Evolutionary conservation across 2,113 vertebrate species (phyloP).

Genomic region (Dromas ardeola): DNA sequence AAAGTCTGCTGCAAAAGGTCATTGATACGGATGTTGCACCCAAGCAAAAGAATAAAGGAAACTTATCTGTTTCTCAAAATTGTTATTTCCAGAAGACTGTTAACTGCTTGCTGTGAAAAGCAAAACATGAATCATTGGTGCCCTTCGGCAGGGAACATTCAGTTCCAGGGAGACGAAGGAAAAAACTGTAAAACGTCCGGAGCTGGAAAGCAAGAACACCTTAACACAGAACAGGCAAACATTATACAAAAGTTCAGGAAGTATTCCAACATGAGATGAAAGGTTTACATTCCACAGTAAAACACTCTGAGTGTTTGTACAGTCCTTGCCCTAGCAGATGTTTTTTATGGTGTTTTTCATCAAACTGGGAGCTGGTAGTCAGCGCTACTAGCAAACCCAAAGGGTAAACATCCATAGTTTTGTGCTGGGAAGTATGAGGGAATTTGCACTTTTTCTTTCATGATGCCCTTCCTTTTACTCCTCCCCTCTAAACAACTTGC

Average conservation of each 20-base stretch:
- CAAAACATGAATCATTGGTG: not conserved
- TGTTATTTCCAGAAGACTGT: not conserved
- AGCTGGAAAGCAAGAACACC: not conserved
- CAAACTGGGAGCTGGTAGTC: not conserved
- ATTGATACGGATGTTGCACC: not conserved
- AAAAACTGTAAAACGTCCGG: not conserved
- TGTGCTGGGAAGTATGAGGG: not conserved
- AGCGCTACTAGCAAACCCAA: not conserved
- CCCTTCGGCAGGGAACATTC: not conserved
- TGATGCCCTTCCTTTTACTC: not conserved
- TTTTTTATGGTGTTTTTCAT: not conserved
- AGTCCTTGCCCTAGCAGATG: not conserved
- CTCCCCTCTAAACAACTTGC: not conserved
- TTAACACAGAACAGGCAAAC: not conserved
- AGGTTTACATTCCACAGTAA: not conserved
- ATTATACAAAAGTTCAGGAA: not conserved
- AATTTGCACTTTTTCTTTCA: not conserved
- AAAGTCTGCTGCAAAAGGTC: not conserved
- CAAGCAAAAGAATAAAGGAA: not conserved
- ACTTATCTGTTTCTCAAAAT: not conserved
- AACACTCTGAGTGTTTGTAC: not conserved
- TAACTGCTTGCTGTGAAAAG: not conserved
- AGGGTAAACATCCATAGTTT: not conserved
- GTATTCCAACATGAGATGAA: not conserved
- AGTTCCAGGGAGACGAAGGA: not conserved